These are phyloP conservation scores for Lepidocolaptes lacrymiger DNA, from an alignment of 2,797 vertebrate genomes.

Conservation along the genomic window DNA sequence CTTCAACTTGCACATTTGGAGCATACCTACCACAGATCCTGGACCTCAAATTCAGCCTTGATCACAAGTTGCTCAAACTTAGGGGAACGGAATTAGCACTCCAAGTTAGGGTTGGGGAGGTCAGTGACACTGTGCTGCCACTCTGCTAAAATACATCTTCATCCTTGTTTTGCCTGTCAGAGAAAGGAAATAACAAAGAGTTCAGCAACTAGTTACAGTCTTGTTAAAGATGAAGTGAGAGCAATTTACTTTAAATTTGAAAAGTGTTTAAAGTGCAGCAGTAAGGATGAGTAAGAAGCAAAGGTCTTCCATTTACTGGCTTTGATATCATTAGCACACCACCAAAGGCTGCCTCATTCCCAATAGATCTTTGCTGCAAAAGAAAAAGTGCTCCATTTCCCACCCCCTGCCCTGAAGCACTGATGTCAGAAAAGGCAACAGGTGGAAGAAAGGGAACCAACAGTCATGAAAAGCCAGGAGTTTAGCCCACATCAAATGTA, in stretches of 20 bases:
- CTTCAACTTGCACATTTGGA: not conserved
- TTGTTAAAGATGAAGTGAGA: not conserved
- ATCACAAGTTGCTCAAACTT: not conserved
- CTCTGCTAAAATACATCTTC: not conserved
- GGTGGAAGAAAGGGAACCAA: not conserved
- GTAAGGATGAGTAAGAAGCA: not conserved
- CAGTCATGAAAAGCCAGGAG: not conserved
- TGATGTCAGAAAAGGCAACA: not conserved
- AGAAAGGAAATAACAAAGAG: not conserved
- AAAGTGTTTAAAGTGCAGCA: not conserved
- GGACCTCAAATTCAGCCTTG: not conserved
- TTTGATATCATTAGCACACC: not conserved
- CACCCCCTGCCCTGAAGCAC: rapidly evolving
- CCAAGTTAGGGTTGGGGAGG: not conserved
- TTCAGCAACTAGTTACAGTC: not conserved
- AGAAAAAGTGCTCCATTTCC: not conserved
- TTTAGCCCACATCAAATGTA: rapidly evolving
- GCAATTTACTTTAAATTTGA: not conserved
- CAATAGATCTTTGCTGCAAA: not conserved
- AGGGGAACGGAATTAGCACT: not conserved
- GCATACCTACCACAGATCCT: not conserved
- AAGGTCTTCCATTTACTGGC: not conserved
- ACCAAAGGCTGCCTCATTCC: not conserved
- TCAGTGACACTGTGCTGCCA: not conserved
- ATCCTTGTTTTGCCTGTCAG: not conserved